Evolutionary conservation across 2,113 vertebrate species (phyloP), one percentile per base, ranked within the genome.

Genomic region (Malurus alboscapulatus): DNA sequence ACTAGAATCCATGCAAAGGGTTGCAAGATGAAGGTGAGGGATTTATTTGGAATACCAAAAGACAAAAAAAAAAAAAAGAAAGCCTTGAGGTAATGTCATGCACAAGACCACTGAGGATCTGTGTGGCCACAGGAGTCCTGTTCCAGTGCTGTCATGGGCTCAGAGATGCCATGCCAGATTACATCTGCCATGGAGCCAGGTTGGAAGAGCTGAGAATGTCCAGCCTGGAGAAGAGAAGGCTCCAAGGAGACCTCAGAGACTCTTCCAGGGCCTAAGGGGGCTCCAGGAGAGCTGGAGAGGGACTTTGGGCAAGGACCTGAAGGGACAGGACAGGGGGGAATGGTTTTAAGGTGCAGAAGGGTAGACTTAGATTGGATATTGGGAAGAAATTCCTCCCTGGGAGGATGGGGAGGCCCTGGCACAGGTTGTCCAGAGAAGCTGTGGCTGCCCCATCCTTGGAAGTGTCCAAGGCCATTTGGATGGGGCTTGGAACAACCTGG

Each of bases 401-500:
- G 54, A 48, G 6, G 25, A 5, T 34, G 55, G 2, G 0, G 17
- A 54, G 34, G 3, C 5, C 4, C n/a, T 40, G 62, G 25, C 34
- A 26, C 17, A 55, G 22, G 8, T 0, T 40, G 0, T 3, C 24
- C 38, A 59, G 78, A 48, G 71, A 12, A 83, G 17, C 14, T 89
- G 71, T 75, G 87, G 55, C 2, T 83, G 47, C 12, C 1, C 4
- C 78, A 69, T 34, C 48, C 34, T 17, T 83, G 78, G 55, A 36
- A 82, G 6, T 36, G 25, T 42, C 2, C 40, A 26, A 48, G 47
- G 17, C 8, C 62, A 27, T 12, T 1, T 68, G 47, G 55, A 69
- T 0, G 0, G 7, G 1, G 3, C 5, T 54, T 68, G 78, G 25
- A 55, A 7, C 8, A 68, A 1, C 8, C 29, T 54, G 54, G 25